Evolutionary conservation across 1,140 invertebrate genomes (phyloP).

Genomic region (Saxidomus purpurata): DNA sequence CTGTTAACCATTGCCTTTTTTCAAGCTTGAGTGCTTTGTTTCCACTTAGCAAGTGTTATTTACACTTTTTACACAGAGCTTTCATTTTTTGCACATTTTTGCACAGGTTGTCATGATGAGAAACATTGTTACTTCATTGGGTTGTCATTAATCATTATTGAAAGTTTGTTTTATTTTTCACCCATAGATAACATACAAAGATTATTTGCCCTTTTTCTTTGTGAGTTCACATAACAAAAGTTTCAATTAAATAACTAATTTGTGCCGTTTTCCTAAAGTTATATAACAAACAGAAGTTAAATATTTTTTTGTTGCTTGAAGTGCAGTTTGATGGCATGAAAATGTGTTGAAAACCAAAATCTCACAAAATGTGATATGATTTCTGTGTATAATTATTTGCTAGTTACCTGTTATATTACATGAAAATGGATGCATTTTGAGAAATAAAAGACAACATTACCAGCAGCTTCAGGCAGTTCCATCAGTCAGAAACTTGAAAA

Average conservation of each 20-base stretch:
- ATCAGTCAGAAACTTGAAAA: no score
- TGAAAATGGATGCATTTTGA: no score
- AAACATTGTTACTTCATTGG: no score
- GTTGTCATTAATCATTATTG: no score
- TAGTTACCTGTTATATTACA: no score
- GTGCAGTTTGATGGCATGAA: background rate
- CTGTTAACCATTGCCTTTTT: background rate
- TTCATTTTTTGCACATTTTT: background rate
- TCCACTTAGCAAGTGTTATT: background rate
- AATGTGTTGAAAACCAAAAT: background rate
- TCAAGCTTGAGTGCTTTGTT: background rate
- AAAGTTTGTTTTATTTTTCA: no score
- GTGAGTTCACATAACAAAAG: background rate
- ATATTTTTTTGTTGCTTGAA: background rate
- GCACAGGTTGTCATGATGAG: background rate
- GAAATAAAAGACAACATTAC: no score
- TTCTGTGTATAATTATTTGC: no score
- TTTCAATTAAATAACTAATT: background rate
- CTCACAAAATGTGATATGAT: no score
- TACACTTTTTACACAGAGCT: background rate
- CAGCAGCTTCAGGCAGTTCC: no score
- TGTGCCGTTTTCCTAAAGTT: background rate
- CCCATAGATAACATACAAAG: no score
- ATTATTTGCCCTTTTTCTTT: background rate
- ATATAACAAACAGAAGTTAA: background rate